These are phyloP conservation scores for Trichosurus vulpecula DNA, from an alignment of 2,797 vertebrate species.

Conservation along the genomic window DNA sequence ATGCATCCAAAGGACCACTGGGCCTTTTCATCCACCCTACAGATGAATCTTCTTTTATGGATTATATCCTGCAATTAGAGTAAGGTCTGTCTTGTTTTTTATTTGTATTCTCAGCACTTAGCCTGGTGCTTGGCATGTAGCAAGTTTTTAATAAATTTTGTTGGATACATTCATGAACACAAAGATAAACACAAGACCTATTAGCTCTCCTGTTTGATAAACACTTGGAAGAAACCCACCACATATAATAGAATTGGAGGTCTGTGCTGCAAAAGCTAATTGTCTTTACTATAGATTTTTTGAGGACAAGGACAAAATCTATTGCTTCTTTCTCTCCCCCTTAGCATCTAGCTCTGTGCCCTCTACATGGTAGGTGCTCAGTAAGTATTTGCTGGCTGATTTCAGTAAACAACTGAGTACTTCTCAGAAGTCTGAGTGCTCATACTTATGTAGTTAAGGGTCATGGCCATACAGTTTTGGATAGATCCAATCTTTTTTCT, in stretches of 20 bases:
- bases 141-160: neutral
- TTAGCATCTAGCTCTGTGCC: neutral
- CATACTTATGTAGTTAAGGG: neutral
- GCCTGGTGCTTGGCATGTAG: neutral
- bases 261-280: neutral
- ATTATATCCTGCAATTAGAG: neutral
- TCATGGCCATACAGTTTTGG: neutral
- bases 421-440: neutral
- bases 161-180: neutral
- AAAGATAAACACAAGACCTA: neutral
- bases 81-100: neutral
- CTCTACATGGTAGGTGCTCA: neutral
- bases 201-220: neutral
- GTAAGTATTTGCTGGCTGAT: neutral
- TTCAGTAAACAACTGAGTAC: neutral
- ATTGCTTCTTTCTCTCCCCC: neutral
- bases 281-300: neutral
- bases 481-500: neutral
- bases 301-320: neutral
- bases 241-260: neutral
- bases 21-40: neutral
- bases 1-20: neutral
- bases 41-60: neutral
- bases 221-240: neutral
- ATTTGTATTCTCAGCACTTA: neutral